phyloP scores from a whole-genome alignment of 1,140 invertebrate species.

The Augochlora pura region DNA sequence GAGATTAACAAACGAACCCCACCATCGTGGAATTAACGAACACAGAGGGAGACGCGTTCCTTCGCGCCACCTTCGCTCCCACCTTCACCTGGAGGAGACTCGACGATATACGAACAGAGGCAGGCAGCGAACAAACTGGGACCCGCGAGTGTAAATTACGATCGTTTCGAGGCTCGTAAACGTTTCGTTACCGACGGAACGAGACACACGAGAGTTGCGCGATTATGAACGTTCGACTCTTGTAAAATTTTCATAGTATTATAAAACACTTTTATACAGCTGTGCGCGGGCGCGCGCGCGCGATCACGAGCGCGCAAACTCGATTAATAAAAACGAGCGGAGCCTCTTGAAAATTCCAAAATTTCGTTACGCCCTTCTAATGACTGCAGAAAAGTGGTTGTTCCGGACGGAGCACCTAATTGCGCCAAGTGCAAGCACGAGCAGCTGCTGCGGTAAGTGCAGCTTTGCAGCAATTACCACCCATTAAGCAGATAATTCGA shows the following conservation, averaged over 20 bases:
- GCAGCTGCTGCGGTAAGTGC: slow-evolving; percentile 61
- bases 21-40: slow-evolving; percentile 45
- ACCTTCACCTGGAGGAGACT: background rate
- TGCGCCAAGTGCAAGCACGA: slow-evolving; percentile 41
- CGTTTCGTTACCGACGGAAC: background rate
- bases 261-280: no score
- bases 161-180: slow-evolving; percentile 6
- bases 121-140: background rate
- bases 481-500: slow-evolving; percentile 68
- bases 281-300: no score
- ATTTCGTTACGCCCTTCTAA: slow-evolving; percentile 23
- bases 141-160: background rate
- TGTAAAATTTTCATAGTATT: no score
- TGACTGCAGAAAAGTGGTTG: background rate
- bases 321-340: no score
- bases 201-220: background rate
- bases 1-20: slow-evolving; percentile 51
- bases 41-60: background rate
- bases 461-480: slow-evolving; percentile 65
- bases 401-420: slow-evolving; percentile 16
- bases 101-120: background rate
- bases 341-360: background rate
- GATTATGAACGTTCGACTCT: background rate
- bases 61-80: no score
- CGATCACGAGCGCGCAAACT: no score